Conservation (phyloP, 2,888 invertebrate species). For the Meiosimyza platycephala region DNA sequence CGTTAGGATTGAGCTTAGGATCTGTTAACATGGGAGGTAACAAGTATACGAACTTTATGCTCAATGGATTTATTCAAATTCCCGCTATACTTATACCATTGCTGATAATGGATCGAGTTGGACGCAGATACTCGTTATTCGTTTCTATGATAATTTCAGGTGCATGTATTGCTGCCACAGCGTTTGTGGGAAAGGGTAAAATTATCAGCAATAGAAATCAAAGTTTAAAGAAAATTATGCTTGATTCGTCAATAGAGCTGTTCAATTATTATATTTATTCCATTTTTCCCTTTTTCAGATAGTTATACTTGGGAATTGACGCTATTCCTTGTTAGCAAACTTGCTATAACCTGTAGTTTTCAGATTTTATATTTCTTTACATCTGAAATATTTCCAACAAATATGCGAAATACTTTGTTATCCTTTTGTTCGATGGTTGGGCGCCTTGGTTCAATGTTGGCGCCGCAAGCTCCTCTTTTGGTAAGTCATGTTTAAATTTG, state of each 20-base stretch:
- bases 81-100: slow-evolving; percentile 77
- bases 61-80: slow-evolving; percentile 72
- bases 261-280: too few species aligned
- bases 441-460: slow-evolving; percentile 75
- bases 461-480: slow-evolving; percentile 77
- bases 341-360: slow-evolving; percentile 75
- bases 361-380: slow-evolving; percentile 77
- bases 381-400: slow-evolving; percentile 79
- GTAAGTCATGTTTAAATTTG: slow-evolving; percentile 44
- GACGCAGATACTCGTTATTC: slow-evolving; percentile 74
- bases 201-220: neutral
- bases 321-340: slow-evolving; percentile 73
- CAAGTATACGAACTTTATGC: slow-evolving; percentile 80
- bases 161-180: slow-evolving; percentile 58
- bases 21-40: slow-evolving; percentile 80
- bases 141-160: slow-evolving; percentile 74
- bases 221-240: too few species aligned
- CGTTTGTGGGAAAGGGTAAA: slow-evolving; percentile 56
- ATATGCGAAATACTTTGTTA: slow-evolving; percentile 74
- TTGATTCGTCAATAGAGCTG: too few species aligned
- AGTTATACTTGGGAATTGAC: slow-evolving; percentile 69
- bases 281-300: slow-evolving; percentile 42
- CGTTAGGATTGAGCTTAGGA: slow-evolving; percentile 82
- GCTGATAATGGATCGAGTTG: slow-evolving; percentile 73
- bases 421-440: slow-evolving; percentile 78